phyloP scores from a whole-genome alignment of 2,888 invertebrate species.

The Podotricha telesiphe region DNA sequence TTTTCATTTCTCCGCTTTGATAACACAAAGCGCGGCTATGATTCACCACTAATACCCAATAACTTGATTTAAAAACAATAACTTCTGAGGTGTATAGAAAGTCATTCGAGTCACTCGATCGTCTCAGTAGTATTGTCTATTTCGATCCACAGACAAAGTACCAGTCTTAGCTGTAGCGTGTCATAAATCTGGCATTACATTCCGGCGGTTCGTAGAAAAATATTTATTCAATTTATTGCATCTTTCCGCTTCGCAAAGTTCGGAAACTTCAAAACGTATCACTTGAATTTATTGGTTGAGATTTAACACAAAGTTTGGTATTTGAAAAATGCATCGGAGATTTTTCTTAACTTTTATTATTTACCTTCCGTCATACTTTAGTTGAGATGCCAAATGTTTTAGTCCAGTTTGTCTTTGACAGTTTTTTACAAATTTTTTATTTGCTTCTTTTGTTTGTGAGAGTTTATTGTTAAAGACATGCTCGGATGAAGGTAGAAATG shows the following conservation, averaged over 20 bases:
- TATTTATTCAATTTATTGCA: conserved; percentile 45
- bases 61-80: too few relatives aligned
- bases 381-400: not conserved
- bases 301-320: conserved; percentile 20
- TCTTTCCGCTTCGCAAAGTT: conserved; percentile 25
- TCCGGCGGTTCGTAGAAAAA: not conserved
- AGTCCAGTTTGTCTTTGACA: not conserved
- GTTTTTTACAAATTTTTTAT: too few relatives aligned
- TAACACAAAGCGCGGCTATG: too few relatives aligned
- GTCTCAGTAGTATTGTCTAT: not conserved
- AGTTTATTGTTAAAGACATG: too few relatives aligned
- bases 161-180: not conserved
- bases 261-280: conserved; percentile 32
- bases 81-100: too few relatives aligned
- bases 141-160: conserved; percentile 1
- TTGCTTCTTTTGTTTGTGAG: too few relatives aligned
- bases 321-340: conserved; percentile 15
- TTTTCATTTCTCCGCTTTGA: too few relatives aligned
- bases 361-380: not conserved
- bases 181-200: conserved; percentile 16
- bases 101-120: too few relatives aligned
- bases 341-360: not conserved
- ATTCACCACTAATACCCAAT: too few relatives aligned
- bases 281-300: conserved; percentile 23
- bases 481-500: too few relatives aligned